Conservation (phyloP, 1,140 invertebrate species). For the Cydia pomonella region DNA sequence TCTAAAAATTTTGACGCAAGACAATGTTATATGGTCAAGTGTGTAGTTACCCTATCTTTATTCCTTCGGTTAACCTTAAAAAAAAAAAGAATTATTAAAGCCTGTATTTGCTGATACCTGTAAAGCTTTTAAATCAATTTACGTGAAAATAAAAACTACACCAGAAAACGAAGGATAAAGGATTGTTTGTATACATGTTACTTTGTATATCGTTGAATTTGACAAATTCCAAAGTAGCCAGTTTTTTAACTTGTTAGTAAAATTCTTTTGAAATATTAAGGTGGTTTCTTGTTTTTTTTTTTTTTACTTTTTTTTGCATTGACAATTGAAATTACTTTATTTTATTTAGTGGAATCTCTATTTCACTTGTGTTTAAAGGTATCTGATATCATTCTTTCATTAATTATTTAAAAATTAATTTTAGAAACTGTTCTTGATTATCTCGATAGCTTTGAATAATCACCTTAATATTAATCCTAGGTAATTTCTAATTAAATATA, state of each 20-base stretch:
- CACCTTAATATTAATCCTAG: constrained; percentile 3
- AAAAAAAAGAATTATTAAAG: background rate
- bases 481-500: constrained; percentile 8
- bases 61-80: background rate
- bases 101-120: background rate
- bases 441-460: background rate
- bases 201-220: background rate
- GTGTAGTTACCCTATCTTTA: constrained; percentile 16
- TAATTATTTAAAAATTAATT: too few species aligned
- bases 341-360: background rate
- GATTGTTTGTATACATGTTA: background rate
- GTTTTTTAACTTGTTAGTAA: background rate
- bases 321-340: background rate
- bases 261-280: background rate
- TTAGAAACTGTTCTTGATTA: too few species aligned
- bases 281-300: too few species aligned
- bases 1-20: background rate
- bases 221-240: background rate
- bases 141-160: background rate
- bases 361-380: background rate
- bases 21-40: constrained; percentile 19
- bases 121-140: background rate
- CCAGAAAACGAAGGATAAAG: background rate
- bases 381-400: too few species aligned
- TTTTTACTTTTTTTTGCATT: background rate